Base-by-base conservation (phyloP, 2,888 invertebrate genomes). In the Hydriomena furcata region DNA sequence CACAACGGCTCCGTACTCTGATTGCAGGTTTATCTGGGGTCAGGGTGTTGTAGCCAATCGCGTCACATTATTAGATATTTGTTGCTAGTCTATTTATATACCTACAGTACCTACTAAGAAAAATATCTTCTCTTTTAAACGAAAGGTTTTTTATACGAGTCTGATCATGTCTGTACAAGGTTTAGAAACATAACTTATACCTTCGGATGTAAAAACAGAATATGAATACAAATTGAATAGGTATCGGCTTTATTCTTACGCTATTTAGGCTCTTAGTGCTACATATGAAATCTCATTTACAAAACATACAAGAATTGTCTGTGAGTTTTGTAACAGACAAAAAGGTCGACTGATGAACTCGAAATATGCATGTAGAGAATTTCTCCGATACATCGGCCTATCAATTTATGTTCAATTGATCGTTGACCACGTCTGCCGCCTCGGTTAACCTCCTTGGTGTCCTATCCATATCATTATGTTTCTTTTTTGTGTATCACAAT, bases 11-110 rank as follows among this genome's bases (percentile, higher is more conserved):
- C 69, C 75, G 73, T 78, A 73, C 79, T 72, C 61, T 65, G 81
- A 82, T 83, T 84, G 68, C 59, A 65, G 71, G 84, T 79, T 84
- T 84, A 86, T 86, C 86, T 61, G 45, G 69, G 86, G 82, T 85
- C 83, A 79, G 61, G 63, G 65, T 61, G 66, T 58, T 71, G 66
- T 68, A 69, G 65, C 58, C 62, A 53, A 52, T 41, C 45, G 42
- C 54, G 48, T 61, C 58, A 52, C 61, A 51, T 55, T 48, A 47
- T 52, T n/a, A 34, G 47, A 52, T 63, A 63, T 58, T 47, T 44
- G 36, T 52, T 40, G 41, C 43, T 44, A 55, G 48, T 43, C 30
- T 46, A 41, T 27, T 27, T 31, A 17, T 17, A 17, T 17, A 17
- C 17, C 17, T 17, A 17, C 17, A 3, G 4, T 17, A 17, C 17